Conservation (phyloP, 1,140 invertebrate species). For the Sogatella furcifera region DNA sequence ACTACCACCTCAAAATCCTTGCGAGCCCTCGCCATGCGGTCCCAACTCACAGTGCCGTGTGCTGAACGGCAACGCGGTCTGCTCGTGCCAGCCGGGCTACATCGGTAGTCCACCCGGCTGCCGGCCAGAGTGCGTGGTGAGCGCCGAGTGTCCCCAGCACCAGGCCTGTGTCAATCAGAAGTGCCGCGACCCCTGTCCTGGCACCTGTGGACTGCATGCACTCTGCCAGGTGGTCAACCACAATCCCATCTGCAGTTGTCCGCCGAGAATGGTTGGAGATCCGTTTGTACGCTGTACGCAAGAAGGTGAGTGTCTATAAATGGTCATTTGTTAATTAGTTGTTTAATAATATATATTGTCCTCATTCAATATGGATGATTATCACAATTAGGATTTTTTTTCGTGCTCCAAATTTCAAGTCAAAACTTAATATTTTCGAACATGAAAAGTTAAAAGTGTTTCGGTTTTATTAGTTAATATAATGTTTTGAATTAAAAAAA, state of each 20-base stretch:
- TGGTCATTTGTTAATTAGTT: too few species aligned
- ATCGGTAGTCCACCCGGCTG: constrained; percentile 64
- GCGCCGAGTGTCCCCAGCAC: constrained; percentile 58
- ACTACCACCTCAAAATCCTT: constrained; percentile 48
- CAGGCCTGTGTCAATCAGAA: constrained; percentile 69
- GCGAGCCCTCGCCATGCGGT: constrained; percentile 69
- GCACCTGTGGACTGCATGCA: constrained; percentile 66
- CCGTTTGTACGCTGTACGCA: constrained; percentile 64
- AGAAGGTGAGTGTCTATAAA: constrained; percentile 54
- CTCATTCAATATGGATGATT: too few species aligned
- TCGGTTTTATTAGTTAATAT: too few species aligned
- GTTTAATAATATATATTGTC: too few species aligned
- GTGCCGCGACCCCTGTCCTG: constrained; percentile 69
- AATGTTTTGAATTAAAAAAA: too few species aligned
- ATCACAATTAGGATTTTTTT: too few species aligned
- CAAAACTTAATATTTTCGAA: too few species aligned
- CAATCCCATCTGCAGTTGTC: constrained; percentile 75
- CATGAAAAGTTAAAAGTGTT: too few species aligned
- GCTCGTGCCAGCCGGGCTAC: constrained; percentile 64
- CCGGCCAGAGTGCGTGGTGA: constrained; percentile 67
- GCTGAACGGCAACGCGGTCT: constrained; percentile 56
- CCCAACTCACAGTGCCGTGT: constrained; percentile 66
- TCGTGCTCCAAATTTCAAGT: too few species aligned
- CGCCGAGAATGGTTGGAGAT: constrained; percentile 61
- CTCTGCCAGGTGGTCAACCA: constrained; percentile 70